Base-by-base conservation (phyloP, 1,140 invertebrate genomes). In the Caenorhabditis latens region DNA sequence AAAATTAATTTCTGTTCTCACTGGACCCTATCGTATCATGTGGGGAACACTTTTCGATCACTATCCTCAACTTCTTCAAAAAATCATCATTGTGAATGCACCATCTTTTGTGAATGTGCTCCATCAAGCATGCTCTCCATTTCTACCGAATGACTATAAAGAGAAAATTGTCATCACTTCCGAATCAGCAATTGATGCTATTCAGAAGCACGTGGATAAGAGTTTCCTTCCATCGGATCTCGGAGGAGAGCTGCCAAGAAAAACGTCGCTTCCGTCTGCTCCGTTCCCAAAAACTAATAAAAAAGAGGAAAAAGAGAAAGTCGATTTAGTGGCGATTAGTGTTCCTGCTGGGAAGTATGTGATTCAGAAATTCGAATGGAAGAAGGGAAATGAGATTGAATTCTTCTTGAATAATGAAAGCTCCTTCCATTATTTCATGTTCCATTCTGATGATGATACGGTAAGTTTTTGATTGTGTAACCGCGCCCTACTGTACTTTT, bases 31-130 rank as follows among this genome's bases (percentile, higher is more conserved):
- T 24, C 83, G 89, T 53, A 89, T 89, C 46, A 87, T 89, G 88
- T 89, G 89, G 89, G 89, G 89, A 75, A 89, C 89, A 42, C 85
- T 89, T 14, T 85, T 89, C 43, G 89, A 89, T 46, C 89, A 89
- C 46, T 89, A 89, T 75, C 89, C 89, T 8, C 86, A 89, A 42
- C 43, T 88, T 8, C 90, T 89, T 32, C 88, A 89, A 32, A 67
- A 89, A 82, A 89, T 89, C 32, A 50, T 89, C 4, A 88, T 89
- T 16, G 86, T 89, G 5, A 89, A 89, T 82, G 88, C 85, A 24
- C 89, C 89, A 14, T 90, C 84, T 42, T 89, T 89, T 75, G 87
- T 89, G 48, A 89, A 89, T 83, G 46, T 89, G 9, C 83, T 89
- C 24, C 87, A 87, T 82, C 57, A 65, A 61, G 84, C 89, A 19